phyloP scores from a whole-genome alignment of 1,140 invertebrate genomes.

The Globodera rostochiensis region DNA sequence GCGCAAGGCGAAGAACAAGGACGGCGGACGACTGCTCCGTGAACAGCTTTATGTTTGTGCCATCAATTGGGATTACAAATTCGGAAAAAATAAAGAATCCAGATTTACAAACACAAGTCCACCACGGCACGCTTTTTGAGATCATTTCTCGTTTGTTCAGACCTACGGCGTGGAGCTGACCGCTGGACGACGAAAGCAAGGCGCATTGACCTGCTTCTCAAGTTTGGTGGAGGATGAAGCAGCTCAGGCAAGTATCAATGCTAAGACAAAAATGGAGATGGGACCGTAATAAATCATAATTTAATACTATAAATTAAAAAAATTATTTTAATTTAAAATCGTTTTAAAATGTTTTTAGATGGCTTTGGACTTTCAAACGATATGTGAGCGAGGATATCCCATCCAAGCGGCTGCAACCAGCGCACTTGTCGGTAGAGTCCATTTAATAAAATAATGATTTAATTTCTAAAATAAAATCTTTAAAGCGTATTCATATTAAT shows the following conservation, averaged over 20 bases:
- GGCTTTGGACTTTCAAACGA: background rate
- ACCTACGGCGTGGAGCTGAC: conserved; percentile 20
- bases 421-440: background rate
- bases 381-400: background rate
- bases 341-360: conserved; percentile 5
- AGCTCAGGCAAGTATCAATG: background rate
- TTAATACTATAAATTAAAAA: background rate
- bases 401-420: background rate
- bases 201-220: conserved; percentile 16
- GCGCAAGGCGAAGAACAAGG: conserved; percentile 27
- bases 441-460: no score
- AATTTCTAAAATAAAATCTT: no score
- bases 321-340: no score
- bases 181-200: conserved; percentile 21
- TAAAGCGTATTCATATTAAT: no score
- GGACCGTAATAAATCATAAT: background rate
- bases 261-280: no score
- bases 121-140: background rate
- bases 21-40: conserved; percentile 19
- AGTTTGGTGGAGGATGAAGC: conserved; percentile 26
- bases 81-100: no score
- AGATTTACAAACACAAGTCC: no score
- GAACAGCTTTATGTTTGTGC: conserved; percentile 16
- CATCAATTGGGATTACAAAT: no score
- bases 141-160: background rate